A percentile compares a stretch with the other conserved stretches of the same genome.
Conservation (phyloP, 2,113 vertebrate genomes). For the Misgurnus anguillicaudatus region DNA sequence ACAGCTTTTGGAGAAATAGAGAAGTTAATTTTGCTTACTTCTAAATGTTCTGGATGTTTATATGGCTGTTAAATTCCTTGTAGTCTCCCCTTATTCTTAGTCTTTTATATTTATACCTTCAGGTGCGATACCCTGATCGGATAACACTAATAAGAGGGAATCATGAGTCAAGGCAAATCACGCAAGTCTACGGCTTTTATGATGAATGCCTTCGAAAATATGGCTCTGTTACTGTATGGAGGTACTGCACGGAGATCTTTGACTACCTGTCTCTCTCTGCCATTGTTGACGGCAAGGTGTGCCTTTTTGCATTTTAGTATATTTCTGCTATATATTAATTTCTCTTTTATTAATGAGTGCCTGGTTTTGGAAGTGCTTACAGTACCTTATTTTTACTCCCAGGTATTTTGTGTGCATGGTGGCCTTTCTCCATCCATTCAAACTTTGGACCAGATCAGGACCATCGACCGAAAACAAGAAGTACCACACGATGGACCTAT, state of each 20-base stretch:
- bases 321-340: background rate
- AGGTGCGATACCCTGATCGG: conserved; percentile 94
- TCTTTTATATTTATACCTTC: background rate
- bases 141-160: conserved; percentile 94
- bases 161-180: conserved; percentile 93
- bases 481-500: conserved; percentile 95
- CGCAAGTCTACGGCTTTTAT: conserved; percentile 94
- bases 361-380: too few relatives aligned
- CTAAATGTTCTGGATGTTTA: too few relatives aligned
- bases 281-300: conserved; percentile 94
- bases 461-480: conserved; percentile 94
- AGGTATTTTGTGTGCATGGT: conserved; percentile 89
- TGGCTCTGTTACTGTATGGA: conserved; percentile 93
- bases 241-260: conserved; percentile 97
- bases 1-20: too few relatives aligned
- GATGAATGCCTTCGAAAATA: conserved; percentile 95
- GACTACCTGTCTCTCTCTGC: conserved; percentile 95
- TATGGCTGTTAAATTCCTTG: background rate
- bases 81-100: background rate
- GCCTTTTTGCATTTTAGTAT: conserved; percentile 13
- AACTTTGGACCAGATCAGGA: conserved; percentile 93
- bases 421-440: conserved; percentile 94
- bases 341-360: too few relatives aligned
- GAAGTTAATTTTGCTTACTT: too few relatives aligned
- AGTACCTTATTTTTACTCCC: background rate